Percentiles rank a stretch among this genome's conserved stretches.
phyloP scores from a whole-genome alignment of 2,113 vertebrate species.

The Abramis brama region DNA sequence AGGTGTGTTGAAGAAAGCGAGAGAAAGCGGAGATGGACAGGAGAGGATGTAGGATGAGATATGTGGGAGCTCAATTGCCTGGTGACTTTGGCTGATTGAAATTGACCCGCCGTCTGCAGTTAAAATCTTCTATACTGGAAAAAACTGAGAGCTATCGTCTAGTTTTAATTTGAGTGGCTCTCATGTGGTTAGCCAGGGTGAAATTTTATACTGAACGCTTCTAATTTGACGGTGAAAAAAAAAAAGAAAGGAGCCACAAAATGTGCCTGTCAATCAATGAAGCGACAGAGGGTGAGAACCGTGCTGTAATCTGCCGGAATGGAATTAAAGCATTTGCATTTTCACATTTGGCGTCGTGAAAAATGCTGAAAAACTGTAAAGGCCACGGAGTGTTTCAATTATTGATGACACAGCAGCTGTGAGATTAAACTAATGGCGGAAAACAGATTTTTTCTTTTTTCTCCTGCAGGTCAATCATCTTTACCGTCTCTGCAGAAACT shows the following conservation, averaged over 20 bases:
- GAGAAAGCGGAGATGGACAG: slow-evolving; percentile 7
- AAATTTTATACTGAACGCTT: slow-evolving; percentile 55
- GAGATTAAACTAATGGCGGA: slow-evolving; percentile 21
- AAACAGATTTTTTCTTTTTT: neutral
- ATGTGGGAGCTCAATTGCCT: slow-evolving; percentile 49
- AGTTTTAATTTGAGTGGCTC: slow-evolving; percentile 65
- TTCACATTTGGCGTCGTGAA: slow-evolving; percentile 36
- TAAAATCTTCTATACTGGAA: slow-evolving; percentile 57
- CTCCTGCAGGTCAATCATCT: slow-evolving; percentile 7
- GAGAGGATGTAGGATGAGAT: slow-evolving; percentile 40
- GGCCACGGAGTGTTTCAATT: slow-evolving; percentile 25
- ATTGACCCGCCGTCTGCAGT: slow-evolving; percentile 59
- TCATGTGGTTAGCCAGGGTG: slow-evolving; percentile 56
- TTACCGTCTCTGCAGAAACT: no score
- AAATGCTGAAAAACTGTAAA: slow-evolving; percentile 33
- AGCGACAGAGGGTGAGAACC: slow-evolving; percentile 31
- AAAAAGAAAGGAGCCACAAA: slow-evolving; percentile 50
- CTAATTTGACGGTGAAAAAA: slow-evolving; percentile 57
- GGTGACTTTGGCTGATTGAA: slow-evolving; percentile 65
- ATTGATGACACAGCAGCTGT: slow-evolving; percentile 40
- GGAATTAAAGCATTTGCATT: slow-evolving; percentile 56
- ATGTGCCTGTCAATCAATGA: slow-evolving; percentile 60
- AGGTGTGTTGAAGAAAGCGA: neutral
- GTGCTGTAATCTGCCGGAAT: slow-evolving; percentile 40
- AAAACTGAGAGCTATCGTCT: slow-evolving; percentile 51